Evolutionary conservation across 2,113 vertebrate genomes (phyloP).

Genomic region (Chamaetylas fuelleborni): DNA sequence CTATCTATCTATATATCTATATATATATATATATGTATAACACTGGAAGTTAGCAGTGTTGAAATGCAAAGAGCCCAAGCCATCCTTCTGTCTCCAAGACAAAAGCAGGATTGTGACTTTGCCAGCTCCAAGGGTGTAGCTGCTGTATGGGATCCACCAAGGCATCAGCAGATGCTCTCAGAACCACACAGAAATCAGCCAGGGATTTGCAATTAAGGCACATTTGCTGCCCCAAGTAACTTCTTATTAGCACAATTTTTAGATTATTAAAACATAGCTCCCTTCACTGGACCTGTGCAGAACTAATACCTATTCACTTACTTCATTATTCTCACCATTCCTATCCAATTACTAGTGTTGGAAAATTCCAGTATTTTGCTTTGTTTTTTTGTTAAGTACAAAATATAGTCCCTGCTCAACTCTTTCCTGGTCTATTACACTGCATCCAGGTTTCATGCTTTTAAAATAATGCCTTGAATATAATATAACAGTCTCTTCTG

Average conservation of each 20-base stretch:
- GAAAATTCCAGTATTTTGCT: background rate
- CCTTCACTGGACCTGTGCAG: background rate
- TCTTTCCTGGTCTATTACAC: background rate
- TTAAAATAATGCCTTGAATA: background rate
- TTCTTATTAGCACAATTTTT: background rate
- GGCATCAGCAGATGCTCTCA: background rate
- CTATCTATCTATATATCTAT: no score
- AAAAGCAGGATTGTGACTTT: background rate
- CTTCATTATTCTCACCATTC: background rate
- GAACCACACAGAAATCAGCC: background rate
- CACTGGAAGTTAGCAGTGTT: background rate
- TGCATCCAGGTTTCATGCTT: background rate
- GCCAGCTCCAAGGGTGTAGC: background rate
- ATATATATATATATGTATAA: rapidly evolving
- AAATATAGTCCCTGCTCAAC: background rate
- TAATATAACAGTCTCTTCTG: background rate
- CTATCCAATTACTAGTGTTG: background rate
- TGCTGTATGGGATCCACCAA: background rate
- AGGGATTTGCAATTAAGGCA: background rate
- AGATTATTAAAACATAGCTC: background rate
- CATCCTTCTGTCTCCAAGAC: background rate
- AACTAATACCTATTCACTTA: background rate
- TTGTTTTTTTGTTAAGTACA: background rate
- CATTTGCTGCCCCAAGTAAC: background rate
- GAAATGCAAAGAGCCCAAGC: background rate